A percentile compares a stretch with the other conserved stretches of the same genome.
Conservation (phyloP, 2,888 invertebrate genomes). For the Agriopis leucophaearia region DNA sequence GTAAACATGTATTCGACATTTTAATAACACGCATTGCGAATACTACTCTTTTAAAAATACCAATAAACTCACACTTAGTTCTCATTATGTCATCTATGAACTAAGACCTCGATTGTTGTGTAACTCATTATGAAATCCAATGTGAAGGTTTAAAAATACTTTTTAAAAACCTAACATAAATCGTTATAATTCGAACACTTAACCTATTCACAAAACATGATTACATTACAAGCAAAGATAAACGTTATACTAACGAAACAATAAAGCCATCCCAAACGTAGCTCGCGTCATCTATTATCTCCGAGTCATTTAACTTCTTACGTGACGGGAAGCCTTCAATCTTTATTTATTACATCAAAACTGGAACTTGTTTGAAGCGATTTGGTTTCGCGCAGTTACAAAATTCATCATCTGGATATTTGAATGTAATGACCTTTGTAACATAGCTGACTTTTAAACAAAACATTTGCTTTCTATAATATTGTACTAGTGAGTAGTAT, state of each 20-base stretch:
- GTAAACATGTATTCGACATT: neutral
- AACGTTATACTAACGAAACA: conserved; percentile 11
- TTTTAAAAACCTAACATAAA: neutral
- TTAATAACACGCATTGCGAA: neutral
- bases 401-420: neutral
- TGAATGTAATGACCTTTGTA: neutral
- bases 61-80: no score
- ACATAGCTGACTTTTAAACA: neutral
- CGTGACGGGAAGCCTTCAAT: conserved; percentile 28
- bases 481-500: no score
- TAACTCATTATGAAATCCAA: neutral
- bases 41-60: neutral
- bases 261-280: conserved; percentile 21
- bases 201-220: neutral
- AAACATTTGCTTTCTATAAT: neutral
- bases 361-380: conserved; percentile 12
- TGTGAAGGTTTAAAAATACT: neutral
- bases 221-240: conserved; percentile 8
- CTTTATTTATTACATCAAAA: conserved; percentile 31
- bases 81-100: neutral
- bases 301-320: conserved; percentile 26
- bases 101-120: neutral
- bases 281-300: conserved; percentile 24
- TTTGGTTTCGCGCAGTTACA: neutral
- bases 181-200: neutral